Evolutionary conservation across 2,888 invertebrate genomes (phyloP), one percentile per base, ranked within the genome.

Genomic region (Phasia obesa): DNA sequence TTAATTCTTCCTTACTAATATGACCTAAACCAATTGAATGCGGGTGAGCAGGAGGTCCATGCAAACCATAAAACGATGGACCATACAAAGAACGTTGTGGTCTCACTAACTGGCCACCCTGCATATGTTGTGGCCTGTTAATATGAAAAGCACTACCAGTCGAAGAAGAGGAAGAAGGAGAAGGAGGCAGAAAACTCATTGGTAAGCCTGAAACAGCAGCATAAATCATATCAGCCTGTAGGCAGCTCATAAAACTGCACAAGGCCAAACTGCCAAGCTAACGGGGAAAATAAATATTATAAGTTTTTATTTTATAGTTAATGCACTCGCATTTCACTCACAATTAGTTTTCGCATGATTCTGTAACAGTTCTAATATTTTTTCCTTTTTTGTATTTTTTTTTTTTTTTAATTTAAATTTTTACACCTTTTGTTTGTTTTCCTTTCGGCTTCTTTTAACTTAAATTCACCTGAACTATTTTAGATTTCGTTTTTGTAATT

Each of bases 1-100:
- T 75, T n/a, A 90, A 78, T 59, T 91, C 91, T 4, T 89, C 88
- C 81, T 89, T 88, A 13, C 88, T 86, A 2, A 90, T 86, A 3
- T 88, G 86, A 49, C 87, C 87, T 4, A 87, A 77, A 2, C 88
- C 86, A 27, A 88, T 65, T 13, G 87, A 59, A 69, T 87, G 85
- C 11, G 87, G 87, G 7, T 85, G 75, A 38, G 86, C 86, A 35
- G 83, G 60, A 0, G 85, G 85, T 44, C 62, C 71, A 67, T 79
- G 65, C 83, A 79, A 83, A 17, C 83, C 86, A 84, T 53, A 85
- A 84, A 4, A 80, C 69, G 19, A 84, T 23, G 74, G 84, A 4
- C 87, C 87, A 44, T 86, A 89, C 1, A 90, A 79, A 11, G 90
- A 89, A 38, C 90, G 87, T 74, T 87, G 77, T 2, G 55, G 17